phyloP scores from a whole-genome alignment of 1,140 invertebrate genomes.

The Copidosoma floridanum region DNA sequence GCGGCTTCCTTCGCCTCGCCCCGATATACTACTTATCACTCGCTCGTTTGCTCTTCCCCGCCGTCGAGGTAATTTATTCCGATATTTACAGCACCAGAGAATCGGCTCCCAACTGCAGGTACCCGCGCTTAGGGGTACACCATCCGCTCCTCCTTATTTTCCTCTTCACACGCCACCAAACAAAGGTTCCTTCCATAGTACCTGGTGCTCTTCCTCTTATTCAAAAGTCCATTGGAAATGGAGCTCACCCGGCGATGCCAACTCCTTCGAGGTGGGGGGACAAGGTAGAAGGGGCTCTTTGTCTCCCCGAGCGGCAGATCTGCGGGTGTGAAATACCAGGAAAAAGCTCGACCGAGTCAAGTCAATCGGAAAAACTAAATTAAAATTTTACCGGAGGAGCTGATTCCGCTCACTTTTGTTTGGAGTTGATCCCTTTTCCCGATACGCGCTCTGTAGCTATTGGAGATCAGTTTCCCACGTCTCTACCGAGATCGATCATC shows the following conservation, averaged over 20 bases:
- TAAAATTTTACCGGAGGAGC: conserved; percentile 10
- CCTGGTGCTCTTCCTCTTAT: conserved; percentile 35
- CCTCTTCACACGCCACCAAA: conserved; percentile 17
- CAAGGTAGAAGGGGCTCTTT: background rate
- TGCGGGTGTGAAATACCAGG: too few species aligned
- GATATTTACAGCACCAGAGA: conserved; percentile 48
- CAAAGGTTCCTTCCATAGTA: conserved; percentile 18
- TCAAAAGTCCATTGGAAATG: conserved; percentile 40
- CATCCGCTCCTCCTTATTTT: background rate
- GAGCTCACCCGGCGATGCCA: too few species aligned
- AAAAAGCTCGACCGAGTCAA: too few species aligned
- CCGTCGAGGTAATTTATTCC: conserved; percentile 49
- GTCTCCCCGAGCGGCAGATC: background rate
- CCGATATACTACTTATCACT: conserved; percentile 30
- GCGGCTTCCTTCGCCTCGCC: conserved; percentile 11
- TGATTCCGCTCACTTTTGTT: too few species aligned
- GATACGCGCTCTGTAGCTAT: too few species aligned
- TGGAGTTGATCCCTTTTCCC: background rate
- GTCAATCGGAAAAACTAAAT: conserved; percentile 9
- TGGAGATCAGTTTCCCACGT: too few species aligned
- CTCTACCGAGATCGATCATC: background rate
- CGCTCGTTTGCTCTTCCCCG: conserved; percentile 31
- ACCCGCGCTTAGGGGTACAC: background rate
- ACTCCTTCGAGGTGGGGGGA: conserved; percentile 18
- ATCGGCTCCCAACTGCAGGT: too few species aligned